Evolutionary conservation across 2,113 vertebrate species (phyloP).

Genomic region (Hyperopisus bebe): DNA sequence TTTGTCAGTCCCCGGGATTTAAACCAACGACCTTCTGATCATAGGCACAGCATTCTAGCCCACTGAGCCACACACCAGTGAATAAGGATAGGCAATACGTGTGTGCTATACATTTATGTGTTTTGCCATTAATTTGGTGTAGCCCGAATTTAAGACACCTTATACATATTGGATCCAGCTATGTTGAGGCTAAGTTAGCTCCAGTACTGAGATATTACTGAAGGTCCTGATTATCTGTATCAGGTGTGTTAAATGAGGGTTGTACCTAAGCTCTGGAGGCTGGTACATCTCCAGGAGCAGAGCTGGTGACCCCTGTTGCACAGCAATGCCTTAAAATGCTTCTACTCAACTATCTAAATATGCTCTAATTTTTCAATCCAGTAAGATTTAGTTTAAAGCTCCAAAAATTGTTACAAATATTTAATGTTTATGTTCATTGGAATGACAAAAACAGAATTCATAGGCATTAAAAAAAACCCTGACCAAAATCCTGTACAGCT

Average conservation of each 20-base stretch:
- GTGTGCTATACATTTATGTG: background rate
- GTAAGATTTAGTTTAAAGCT: background rate
- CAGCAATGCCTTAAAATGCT: background rate
- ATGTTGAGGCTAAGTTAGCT: background rate
- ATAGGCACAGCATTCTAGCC: background rate
- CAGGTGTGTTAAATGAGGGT: background rate
- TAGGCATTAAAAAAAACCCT: background rate
- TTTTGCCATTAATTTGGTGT: background rate
- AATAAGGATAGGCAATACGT: background rate
- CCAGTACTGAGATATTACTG: background rate
- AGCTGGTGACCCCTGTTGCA: background rate
- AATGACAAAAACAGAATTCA: background rate
- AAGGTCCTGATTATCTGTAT: background rate
- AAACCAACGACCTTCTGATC: background rate
- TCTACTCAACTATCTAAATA: background rate
- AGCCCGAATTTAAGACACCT: background rate
- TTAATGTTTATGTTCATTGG: background rate
- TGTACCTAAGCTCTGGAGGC: background rate
- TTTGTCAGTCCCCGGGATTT: background rate
- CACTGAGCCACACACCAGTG: background rate
- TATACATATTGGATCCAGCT: background rate
- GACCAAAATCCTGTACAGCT: background rate
- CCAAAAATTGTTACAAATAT: background rate
- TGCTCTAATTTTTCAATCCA: background rate
- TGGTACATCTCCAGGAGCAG: background rate